phyloP scores from a whole-genome alignment of 2,797 vertebrate species.

The Bradypodion pumilum region DNA sequence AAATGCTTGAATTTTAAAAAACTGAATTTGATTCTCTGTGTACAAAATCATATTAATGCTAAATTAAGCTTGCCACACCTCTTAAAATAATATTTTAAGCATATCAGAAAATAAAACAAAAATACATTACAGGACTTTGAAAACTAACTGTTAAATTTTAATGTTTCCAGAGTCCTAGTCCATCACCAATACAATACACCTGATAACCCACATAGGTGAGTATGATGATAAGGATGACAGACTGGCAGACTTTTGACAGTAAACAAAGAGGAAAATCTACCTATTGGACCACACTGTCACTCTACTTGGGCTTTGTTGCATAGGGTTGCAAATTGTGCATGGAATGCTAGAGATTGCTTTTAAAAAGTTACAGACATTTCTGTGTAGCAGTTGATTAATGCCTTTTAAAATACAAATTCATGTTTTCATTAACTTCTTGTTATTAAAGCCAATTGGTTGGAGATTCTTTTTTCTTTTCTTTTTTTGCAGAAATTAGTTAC shows the following conservation, averaged over 20 bases:
- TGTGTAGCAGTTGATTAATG: conserved; percentile 11
- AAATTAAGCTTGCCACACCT: no score
- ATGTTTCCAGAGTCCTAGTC: no score
- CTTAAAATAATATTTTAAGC: no score
- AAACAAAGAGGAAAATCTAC: not conserved
- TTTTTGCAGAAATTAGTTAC: conserved; percentile 11
- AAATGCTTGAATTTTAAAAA: no score
- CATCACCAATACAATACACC: no score
- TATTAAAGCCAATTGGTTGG: conserved; percentile 10
- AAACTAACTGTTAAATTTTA: no score
- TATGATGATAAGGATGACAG: no score
- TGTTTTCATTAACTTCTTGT: conserved; percentile 32
- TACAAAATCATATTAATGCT: no score
- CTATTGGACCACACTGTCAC: not conserved
- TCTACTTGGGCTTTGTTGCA: not conserved
- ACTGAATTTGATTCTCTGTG: no score
- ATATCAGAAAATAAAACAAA: no score
- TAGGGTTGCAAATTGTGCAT: not conserved
- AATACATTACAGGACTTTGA: no score
- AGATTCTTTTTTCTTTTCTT: conserved; percentile 7
- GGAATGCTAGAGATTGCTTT: not conserved
- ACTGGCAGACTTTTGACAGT: not conserved
- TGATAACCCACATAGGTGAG: no score
- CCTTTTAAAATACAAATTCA: conserved; percentile 10
- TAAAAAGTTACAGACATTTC: not conserved